Conservation (phyloP, 2,113 vertebrate species). For the Rhea americana region DNA sequence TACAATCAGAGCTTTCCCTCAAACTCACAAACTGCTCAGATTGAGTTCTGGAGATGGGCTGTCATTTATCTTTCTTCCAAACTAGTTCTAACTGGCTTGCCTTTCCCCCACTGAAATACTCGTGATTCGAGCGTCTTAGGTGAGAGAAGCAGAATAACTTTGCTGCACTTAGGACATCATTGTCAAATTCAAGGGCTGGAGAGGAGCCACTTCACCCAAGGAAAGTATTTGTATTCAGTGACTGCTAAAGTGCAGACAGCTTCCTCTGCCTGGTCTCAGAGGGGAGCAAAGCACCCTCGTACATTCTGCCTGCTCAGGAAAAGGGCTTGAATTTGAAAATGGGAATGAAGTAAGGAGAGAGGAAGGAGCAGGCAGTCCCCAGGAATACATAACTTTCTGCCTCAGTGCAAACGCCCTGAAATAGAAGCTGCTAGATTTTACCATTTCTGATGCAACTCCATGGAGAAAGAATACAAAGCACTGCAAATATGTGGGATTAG, state of each 20-base stretch:
- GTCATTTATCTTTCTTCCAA: constrained; percentile 13
- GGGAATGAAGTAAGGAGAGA: background rate
- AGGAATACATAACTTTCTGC: background rate
- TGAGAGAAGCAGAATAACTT: background rate
- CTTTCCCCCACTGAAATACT: constrained; percentile 1
- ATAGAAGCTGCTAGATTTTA: background rate
- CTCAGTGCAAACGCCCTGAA: background rate
- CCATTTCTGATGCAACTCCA: background rate
- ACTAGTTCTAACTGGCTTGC: background rate
- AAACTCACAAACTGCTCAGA: background rate
- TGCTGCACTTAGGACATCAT: constrained; percentile 6
- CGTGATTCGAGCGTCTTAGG: background rate
- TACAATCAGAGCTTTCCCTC: background rate
- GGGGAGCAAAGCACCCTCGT: background rate
- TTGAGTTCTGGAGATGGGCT: background rate
- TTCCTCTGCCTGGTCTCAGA: background rate
- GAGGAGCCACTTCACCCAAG: constrained; percentile 32
- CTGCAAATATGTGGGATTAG: background rate
- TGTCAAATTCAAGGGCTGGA: background rate
- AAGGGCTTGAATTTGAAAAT: background rate
- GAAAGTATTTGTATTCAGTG: background rate
- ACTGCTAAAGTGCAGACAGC: background rate
- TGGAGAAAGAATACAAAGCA: background rate
- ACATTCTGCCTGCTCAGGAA: background rate
- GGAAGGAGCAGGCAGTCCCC: background rate